These are phyloP conservation scores for Streblospio benedicti DNA, from an alignment of 1,140 invertebrate species.

Conservation along the genomic window DNA sequence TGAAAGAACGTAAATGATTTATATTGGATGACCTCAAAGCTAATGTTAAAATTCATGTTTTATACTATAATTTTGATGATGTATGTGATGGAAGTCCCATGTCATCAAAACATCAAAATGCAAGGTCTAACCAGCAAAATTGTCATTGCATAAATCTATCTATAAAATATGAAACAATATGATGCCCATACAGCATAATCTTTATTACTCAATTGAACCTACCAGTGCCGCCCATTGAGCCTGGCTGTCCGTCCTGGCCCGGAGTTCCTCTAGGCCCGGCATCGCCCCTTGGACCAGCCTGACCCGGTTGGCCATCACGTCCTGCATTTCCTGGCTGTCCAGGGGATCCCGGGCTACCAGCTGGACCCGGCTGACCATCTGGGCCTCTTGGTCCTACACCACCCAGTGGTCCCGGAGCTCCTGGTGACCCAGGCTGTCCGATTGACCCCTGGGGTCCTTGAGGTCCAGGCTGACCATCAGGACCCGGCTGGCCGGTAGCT, in stretches of 20 bases:
- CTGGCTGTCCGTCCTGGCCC: background rate
- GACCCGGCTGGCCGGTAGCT: conserved; percentile 9
- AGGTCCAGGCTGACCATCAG: conserved; percentile 6
- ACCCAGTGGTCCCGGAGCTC: conserved; percentile 58
- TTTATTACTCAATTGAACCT: background rate
- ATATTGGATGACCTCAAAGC: no score
- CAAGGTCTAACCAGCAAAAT: conserved; percentile 24
- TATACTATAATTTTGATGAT: no score
- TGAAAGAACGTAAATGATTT: background rate
- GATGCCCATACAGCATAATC: background rate
- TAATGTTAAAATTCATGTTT: no score
- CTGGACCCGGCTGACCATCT: background rate
- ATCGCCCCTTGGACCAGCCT: background rate
- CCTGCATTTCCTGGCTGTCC: conserved; percentile 4
- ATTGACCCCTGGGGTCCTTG: background rate
- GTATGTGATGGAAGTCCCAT: no score
- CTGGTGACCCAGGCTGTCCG: conserved; percentile 51
- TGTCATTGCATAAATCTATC: background rate
- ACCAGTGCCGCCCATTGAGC: background rate
- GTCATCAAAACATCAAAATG: conserved; percentile 44
- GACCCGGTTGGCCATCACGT: background rate
- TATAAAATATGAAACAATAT: background rate
- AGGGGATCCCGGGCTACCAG: background rate
- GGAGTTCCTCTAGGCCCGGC: background rate
- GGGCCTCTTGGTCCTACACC: conserved; percentile 59